Percentiles rank a stretch among this genome's conserved stretches.
These are phyloP conservation scores for Diphyllodes magnificus DNA, from an alignment of 2,113 vertebrate species.

Conservation along the genomic window DNA sequence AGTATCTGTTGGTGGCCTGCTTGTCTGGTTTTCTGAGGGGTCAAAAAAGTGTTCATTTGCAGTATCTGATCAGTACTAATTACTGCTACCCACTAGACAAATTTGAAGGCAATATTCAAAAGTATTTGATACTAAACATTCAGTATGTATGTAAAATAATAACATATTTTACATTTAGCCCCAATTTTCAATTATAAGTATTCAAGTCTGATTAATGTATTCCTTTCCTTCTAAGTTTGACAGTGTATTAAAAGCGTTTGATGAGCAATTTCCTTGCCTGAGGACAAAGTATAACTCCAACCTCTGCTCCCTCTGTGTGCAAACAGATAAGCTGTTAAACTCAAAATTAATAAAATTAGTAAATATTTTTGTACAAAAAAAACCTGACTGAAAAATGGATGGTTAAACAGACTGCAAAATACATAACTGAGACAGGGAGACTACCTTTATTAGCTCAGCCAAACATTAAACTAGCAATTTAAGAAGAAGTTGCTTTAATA, in stretches of 20 bases:
- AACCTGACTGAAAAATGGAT: neutral
- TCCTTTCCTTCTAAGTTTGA: neutral
- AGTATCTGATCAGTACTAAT: neutral
- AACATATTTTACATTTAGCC: neutral
- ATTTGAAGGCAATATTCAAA: neutral
- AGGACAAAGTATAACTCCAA: neutral
- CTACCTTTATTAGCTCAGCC: neutral
- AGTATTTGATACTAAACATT: neutral
- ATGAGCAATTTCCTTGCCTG: neutral
- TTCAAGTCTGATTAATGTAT: neutral
- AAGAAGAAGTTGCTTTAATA: neutral
- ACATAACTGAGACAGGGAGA: neutral
- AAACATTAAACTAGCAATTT: neutral
- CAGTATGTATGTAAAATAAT: neutral
- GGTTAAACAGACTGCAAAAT: neutral
- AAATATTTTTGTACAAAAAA: neutral
- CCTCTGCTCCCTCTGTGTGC: neutral
- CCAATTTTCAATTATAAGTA: neutral
- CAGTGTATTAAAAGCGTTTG: neutral
- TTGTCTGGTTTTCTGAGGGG: conserved; percentile 73
- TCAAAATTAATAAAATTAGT: neutral
- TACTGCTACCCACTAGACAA: neutral
- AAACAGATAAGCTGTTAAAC: neutral
- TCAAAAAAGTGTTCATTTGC: conserved; percentile 57
- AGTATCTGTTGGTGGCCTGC: conserved; percentile 66